Evolutionary conservation across 2,888 invertebrate species (phyloP), one percentile per base, ranked within the genome.

Genomic region (Sesamia inferens): DNA sequence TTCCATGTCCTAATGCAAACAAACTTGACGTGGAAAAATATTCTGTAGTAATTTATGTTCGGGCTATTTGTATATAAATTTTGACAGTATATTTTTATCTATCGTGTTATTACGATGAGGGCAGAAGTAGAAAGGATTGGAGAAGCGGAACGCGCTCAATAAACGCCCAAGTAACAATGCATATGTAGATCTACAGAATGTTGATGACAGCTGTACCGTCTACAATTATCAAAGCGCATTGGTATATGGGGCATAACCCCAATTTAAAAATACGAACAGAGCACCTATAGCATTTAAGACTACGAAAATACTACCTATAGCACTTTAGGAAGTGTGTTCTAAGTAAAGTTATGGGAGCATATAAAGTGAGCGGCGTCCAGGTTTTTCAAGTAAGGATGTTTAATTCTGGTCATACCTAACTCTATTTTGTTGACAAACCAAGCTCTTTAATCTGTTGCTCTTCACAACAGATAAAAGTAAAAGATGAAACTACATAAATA

Each of bases 21-120:
- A 67, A 78, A 65, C 31, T 57, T 22, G 67, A 47, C 61, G n/a
- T 62, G 71, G 47, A 79, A 83, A 72, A 59, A 48, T 83, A 64
- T 58, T 69, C 31, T 67, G 57, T 59, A 47, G 4, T 58, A 77
- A 57, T 57, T 22, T 62, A 66, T 81, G 47, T 67, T 80, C 65
- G 1, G 14, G 19, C 19, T 62, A 65, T 74, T 65, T 76, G 62
- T 61, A 54, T 58, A 44, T 44, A 44, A 11, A 81, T 57, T 10
- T 24, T 68, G 44, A 62, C 55, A 58, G 47, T 19, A 24, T 57
- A 66, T 67, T 59, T 22, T 44, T 71, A 55, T 57, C 24, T 57
- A 19, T 62, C 11, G 42, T 61, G 31, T 24, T 42, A 69, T 7
- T 24, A 51, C 19, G 70, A 19, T 39, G 5, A 42, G 44, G 8